These are phyloP conservation scores for Melanotaenia duboulayi DNA, from an alignment of 2,113 vertebrate genomes.

Conservation along the genomic window DNA sequence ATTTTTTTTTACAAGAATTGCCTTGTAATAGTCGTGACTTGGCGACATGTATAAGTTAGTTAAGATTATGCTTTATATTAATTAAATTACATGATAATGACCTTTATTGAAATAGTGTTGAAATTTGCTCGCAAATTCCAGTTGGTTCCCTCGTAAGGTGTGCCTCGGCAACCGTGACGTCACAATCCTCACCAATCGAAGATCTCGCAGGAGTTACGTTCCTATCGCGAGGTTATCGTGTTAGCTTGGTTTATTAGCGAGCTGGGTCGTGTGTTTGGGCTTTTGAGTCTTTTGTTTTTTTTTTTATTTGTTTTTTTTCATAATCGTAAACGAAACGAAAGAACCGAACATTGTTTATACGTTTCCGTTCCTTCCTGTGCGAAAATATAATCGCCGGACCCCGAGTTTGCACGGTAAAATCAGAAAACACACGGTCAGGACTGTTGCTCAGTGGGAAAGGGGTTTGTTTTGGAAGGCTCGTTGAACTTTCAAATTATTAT, in stretches of 20 bases:
- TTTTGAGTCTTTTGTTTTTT: slow-evolving; percentile 30
- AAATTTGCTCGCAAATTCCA: background rate
- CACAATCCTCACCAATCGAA: slow-evolving; percentile 62
- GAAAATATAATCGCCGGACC: slow-evolving; percentile 39
- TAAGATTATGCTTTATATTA: background rate
- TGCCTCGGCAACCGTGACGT: slow-evolving; percentile 83
- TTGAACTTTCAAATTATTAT: slow-evolving; percentile 2
- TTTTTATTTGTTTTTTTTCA: background rate
- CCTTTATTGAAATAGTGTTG: background rate
- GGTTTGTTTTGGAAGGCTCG: slow-evolving; percentile 73
- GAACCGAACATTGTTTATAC: background rate
- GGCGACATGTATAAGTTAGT: background rate
- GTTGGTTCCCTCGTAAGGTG: slow-evolving; percentile 26
- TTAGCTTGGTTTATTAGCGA: slow-evolving; percentile 69
- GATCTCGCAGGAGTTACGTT: slow-evolving; percentile 31
- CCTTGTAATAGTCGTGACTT: background rate
- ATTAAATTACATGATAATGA: background rate
- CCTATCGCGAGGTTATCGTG: slow-evolving; percentile 74
- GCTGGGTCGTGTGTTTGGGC: slow-evolving; percentile 12
- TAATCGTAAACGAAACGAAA: background rate
- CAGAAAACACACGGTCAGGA: slow-evolving; percentile 1
- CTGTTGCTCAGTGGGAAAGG: slow-evolving; percentile 43
- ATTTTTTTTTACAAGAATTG: no score
- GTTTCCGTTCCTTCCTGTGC: slow-evolving; percentile 10
- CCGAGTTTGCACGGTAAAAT: slow-evolving; percentile 63